Percentiles rank a stretch among this genome's conserved stretches.
Evolutionary conservation across 2,888 invertebrate genomes (phyloP).

Genomic region (Cephalotes varians): DNA sequence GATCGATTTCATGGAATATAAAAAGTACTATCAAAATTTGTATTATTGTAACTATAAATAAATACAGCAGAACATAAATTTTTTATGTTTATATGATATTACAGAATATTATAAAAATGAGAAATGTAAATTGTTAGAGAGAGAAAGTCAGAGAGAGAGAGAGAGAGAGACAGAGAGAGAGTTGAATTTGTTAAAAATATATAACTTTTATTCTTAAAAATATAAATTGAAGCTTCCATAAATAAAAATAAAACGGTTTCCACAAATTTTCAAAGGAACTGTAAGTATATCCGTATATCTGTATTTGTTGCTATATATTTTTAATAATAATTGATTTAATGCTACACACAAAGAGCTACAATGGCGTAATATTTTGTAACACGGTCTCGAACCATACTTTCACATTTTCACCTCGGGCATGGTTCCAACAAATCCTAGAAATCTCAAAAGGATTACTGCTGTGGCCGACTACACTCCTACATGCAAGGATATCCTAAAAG

Average conservation of each 20-base stretch:
- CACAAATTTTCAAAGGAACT: neutral
- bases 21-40: neutral
- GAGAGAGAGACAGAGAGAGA: too few species aligned
- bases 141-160: too few species aligned
- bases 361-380: slow-evolving; percentile 40
- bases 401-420: slow-evolving; percentile 40
- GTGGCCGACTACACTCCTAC: slow-evolving; percentile 8
- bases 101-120: neutral
- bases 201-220: neutral
- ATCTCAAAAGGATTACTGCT: slow-evolving; percentile 49
- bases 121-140: neutral
- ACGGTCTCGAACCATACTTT: slow-evolving; percentile 21
- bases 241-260: too few species aligned
- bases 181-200: neutral
- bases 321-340: slow-evolving; percentile 33
- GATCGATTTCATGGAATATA: neutral
- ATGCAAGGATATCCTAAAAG: slow-evolving; percentile 32
- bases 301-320: slow-evolving; percentile 11
- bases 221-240: neutral
- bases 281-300: neutral
- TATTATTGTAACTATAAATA: neutral
- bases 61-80: neutral
- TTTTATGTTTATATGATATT: neutral
- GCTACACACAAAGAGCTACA: neutral
- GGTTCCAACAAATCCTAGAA: slow-evolving; percentile 41